A percentile compares a stretch with the other conserved stretches of the same genome.
These are phyloP conservation scores for Tachysurus vachellii DNA, from an alignment of 2,113 vertebrate species.

Conservation along the genomic window DNA sequence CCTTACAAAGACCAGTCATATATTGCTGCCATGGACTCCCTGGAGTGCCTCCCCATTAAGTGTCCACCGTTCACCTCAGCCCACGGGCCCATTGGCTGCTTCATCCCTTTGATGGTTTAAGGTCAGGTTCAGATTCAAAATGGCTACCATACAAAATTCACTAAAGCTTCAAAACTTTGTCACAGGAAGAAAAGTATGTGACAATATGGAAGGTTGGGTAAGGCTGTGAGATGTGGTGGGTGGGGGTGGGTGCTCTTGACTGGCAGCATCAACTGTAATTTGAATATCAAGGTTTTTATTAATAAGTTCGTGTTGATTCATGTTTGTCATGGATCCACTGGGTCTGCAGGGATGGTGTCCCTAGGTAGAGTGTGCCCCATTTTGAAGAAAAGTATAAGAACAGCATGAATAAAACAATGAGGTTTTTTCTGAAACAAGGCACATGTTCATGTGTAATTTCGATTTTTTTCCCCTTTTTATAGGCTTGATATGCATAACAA, in stretches of 20 bases:
- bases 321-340: constrained; percentile 59
- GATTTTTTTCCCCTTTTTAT: constrained; percentile 41
- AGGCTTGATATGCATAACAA: constrained; percentile 63
- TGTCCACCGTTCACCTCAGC: constrained; percentile 39
- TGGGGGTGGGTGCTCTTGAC: constrained; percentile 50
- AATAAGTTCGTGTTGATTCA: constrained; percentile 66
- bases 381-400: constrained; percentile 56
- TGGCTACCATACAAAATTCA: constrained; percentile 7
- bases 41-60: constrained; percentile 41
- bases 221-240: constrained; percentile 37
- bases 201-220: constrained; percentile 44
- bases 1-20: constrained; percentile 54
- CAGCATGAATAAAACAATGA: constrained; percentile 63
- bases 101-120: constrained; percentile 34
- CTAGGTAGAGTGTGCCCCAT: constrained; percentile 48
- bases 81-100: constrained; percentile 17
- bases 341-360: constrained; percentile 57
- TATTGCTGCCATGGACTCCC: constrained; percentile 42
- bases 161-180: constrained; percentile 24
- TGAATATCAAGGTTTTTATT: constrained; percentile 58
- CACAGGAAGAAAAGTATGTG: neutral
- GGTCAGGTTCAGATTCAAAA: constrained; percentile 35
- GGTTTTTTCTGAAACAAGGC: constrained; percentile 41
- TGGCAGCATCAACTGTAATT: constrained; percentile 57
- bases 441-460: constrained; percentile 57